Conservation (phyloP, 2,888 invertebrate species). For the Dione juno region DNA sequence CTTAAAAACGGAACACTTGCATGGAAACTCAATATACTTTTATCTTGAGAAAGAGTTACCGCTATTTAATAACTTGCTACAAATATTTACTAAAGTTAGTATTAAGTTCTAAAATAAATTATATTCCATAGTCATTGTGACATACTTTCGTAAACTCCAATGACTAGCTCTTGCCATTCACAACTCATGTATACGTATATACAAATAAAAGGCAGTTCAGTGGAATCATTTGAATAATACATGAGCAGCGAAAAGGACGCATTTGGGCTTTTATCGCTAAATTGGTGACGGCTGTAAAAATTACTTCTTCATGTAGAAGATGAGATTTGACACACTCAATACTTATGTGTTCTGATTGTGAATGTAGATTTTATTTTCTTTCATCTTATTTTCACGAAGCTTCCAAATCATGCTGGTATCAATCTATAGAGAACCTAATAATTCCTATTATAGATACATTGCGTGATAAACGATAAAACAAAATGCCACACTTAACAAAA, state of each 20-base stretch:
- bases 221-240: constrained; percentile 68
- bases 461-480: no score
- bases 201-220: constrained; percentile 58
- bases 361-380: not conserved
- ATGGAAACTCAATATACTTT: not conserved
- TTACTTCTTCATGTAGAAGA: constrained; percentile 26
- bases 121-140: not conserved
- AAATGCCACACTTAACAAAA: not conserved
- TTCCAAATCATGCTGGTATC: not conserved
- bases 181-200: constrained; percentile 50
- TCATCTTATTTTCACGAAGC: not conserved
- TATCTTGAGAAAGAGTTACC: not conserved
- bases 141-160: constrained; percentile 19
- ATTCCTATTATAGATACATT: not conserved
- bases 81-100: not conserved
- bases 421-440: not conserved
- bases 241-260: constrained; percentile 60
- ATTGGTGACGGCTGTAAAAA: constrained; percentile 56
- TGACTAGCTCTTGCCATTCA: constrained; percentile 35
- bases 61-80: not conserved
- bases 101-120: not conserved
- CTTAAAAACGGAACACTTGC: not conserved
- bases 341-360: not conserved
- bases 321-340: constrained; percentile 27
- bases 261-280: constrained; percentile 57